Conservation (phyloP, 1,140 invertebrate genomes). For the Bombus cullumanus region DNA sequence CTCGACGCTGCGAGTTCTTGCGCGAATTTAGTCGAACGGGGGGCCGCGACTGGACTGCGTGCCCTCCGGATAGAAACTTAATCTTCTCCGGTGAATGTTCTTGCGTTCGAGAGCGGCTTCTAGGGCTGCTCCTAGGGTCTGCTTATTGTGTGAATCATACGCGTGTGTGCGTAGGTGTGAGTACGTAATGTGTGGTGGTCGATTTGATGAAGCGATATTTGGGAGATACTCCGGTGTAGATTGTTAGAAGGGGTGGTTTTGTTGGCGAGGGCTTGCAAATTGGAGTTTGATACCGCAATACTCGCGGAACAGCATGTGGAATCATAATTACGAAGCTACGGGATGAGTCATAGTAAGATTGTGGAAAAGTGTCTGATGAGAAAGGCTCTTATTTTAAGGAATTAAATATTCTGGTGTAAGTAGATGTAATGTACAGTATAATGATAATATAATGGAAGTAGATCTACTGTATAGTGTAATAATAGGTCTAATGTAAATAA, state of each 20-base stretch:
- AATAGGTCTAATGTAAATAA: too few species aligned
- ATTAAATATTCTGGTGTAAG: background rate
- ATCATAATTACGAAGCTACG: background rate
- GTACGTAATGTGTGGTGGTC: background rate
- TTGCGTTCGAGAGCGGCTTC: background rate
- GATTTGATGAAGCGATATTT: slow-evolving; percentile 13
- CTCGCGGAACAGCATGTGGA: background rate
- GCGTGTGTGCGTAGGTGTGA: background rate
- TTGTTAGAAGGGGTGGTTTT: background rate
- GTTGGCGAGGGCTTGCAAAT: background rate
- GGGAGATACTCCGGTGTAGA: background rate
- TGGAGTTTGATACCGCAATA: background rate
- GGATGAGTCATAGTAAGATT: background rate
- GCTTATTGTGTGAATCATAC: background rate
- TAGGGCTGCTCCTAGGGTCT: background rate
- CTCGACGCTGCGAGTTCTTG: background rate
- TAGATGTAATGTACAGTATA: too few species aligned
- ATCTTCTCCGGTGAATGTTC: slow-evolving; percentile 4
- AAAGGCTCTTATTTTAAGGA: background rate
- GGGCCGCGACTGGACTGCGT: background rate
- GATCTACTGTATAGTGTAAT: too few species aligned
- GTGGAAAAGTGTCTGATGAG: too few species aligned
- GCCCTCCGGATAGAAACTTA: slow-evolving; percentile 26
- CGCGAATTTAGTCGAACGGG: slow-evolving; percentile 16
- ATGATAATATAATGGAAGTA: too few species aligned